Base-by-base conservation (phyloP, 2,113 vertebrate species). In the Dendropsophus ebraccatus region DNA sequence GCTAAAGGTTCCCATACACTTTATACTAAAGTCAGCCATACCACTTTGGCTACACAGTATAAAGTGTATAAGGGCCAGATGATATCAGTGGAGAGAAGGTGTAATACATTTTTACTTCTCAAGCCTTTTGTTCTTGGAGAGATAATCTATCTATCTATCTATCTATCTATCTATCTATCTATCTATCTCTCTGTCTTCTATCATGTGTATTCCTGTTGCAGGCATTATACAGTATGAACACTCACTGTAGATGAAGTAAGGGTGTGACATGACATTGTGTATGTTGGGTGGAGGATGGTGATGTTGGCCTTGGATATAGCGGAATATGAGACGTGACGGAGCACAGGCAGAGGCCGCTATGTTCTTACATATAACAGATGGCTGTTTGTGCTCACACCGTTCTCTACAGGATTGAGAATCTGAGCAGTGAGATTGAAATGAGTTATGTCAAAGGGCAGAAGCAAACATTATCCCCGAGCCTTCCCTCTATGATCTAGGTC, bases 401-500 rank as follows among this genome's bases (percentile, higher is more conserved):
- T 56, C 81, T 83, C 81, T 72, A 23, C 67, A 72, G 81, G 81
- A 83, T 83, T 72, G 49, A 41, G 23, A 69, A 50, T 50, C 80
- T 49, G 45, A 47, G 62, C 80, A 82, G 2, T 69, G 80, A 83
- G 37, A 83, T 47, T 23, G 21, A 54, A 73, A 41, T 83, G 69
- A 83, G 65, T 25, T 28, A 10, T 74, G 82, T 41, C 28, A 56
- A 74, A 58, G 65, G 21, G 32, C 16, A 37, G 73, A 67, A 65
- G 47, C 17, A 81, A 67, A 81, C 54, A 58, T 80, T 58, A 75
- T 60, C 52, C 17, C 21, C 11, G 17, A 23, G 77, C 32, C 49
- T 52, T 32, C 35, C 16, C n/a, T 62, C 54, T 32, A 14, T 47
- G 52, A 62, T 70, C 35, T 30, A 60, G 70, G 32, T 30, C 28